These are phyloP conservation scores for Clunio marinus DNA, from an alignment of 2,888 invertebrate species.

Conservation along the genomic window DNA sequence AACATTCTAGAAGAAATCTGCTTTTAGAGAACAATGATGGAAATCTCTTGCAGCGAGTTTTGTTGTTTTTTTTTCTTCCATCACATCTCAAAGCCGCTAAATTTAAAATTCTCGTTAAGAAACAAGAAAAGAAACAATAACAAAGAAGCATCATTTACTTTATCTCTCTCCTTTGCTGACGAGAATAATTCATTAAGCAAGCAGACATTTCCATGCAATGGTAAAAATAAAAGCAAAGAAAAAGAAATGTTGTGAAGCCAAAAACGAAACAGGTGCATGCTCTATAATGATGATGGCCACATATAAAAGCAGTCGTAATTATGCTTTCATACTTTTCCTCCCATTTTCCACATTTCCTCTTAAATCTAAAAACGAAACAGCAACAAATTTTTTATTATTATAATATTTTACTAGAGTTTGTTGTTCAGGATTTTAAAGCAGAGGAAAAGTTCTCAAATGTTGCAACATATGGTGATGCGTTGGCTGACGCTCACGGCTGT, in stretches of 20 bases:
- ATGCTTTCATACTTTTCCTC: slow-evolving; percentile 3
- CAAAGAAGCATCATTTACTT: slow-evolving; percentile 19
- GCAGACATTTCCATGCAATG: slow-evolving; percentile 1
- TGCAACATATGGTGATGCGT: slow-evolving; percentile 6
- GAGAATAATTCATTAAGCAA: slow-evolving; percentile 1
- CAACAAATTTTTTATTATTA: too few relatives aligned
- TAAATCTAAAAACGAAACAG: not conserved
- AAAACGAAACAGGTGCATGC: slow-evolving; percentile 34
- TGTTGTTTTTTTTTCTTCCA: not conserved
- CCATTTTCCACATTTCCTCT: not conserved
- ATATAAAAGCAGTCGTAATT: slow-evolving; percentile 18
- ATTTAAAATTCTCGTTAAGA: not conserved
- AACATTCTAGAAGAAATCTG: not conserved
- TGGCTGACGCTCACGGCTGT: not conserved
- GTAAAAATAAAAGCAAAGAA: slow-evolving; percentile 17
- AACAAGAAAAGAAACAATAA: slow-evolving; percentile 37
- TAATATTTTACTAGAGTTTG: too few relatives aligned
- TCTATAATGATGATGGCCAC: slow-evolving; percentile 33
- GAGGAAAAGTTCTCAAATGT: too few relatives aligned
- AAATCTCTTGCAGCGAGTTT: slow-evolving; percentile 3
- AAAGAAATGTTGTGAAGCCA: slow-evolving; percentile 29
- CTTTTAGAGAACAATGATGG: slow-evolving; percentile 21
- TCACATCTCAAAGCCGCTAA: not conserved
- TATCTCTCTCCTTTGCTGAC: not conserved
- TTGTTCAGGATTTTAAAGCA: too few relatives aligned